Conservation (phyloP, 2,888 invertebrate genomes). For the Camponotus fellah region DNA sequence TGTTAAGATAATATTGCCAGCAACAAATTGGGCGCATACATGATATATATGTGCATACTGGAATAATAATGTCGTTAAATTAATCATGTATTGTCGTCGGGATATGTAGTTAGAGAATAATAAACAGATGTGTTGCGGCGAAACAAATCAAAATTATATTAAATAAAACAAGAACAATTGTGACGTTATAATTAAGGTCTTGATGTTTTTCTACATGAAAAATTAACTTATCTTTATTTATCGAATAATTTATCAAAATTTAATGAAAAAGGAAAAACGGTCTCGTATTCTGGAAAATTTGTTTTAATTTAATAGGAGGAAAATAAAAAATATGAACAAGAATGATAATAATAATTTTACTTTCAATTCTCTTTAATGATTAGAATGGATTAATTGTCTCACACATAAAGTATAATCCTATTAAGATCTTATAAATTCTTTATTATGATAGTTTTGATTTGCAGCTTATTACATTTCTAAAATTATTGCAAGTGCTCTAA, state of each 20-base stretch:
- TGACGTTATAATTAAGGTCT: background rate
- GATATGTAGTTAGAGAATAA: conserved; percentile 28
- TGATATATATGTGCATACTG: background rate
- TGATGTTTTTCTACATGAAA: background rate
- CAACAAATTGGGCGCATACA: conserved; percentile 32
- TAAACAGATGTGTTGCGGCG: conserved; percentile 10
- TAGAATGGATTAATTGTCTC: background rate
- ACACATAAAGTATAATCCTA: background rate
- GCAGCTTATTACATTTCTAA: conserved; percentile 29
- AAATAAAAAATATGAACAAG: background rate
- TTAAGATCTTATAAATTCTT: background rate
- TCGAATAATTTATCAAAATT: background rate
- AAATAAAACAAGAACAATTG: background rate
- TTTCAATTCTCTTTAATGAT: background rate
- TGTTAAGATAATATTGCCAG: conserved; percentile 12
- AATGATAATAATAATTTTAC: background rate
- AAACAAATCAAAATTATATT: conserved; percentile 3
- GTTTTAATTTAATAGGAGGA: background rate
- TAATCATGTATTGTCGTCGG: conserved; percentile 39
- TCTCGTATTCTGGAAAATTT: background rate
- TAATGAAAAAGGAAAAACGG: background rate
- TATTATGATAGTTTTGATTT: conserved; percentile 8
- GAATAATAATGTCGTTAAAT: conserved; percentile 49
- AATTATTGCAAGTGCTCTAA: background rate
- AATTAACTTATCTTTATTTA: background rate